phyloP scores from a whole-genome alignment of 37 sponge, comb jelly and placozoan genomes.

The Cladorhizidae sp. region DNA sequence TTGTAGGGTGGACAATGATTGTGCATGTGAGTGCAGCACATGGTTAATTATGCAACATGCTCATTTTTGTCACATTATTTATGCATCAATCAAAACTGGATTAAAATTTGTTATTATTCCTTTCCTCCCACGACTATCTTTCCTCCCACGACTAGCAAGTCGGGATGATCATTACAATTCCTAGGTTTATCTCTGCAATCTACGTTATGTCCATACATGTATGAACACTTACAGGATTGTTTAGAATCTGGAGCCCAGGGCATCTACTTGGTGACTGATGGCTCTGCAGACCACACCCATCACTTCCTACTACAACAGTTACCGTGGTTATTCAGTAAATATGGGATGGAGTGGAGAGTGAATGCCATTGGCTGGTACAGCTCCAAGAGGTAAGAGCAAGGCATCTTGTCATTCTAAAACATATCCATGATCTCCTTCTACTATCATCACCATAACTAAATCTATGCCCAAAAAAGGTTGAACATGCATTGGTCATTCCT shows the following conservation, averaged over 20 bases:
- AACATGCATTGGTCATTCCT: too few relatives aligned
- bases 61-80: too few relatives aligned
- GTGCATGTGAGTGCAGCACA: too few relatives aligned
- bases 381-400: slow-evolving; percentile 5
- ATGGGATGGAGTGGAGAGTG: slow-evolving; percentile 32
- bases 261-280: slow-evolving; percentile 51
- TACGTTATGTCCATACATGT: background rate
- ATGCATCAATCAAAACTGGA: too few relatives aligned
- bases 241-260: slow-evolving; percentile 22
- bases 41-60: too few relatives aligned
- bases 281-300: slow-evolving; percentile 38
- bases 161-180: too few relatives aligned
- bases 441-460: too few relatives aligned
- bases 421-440: too few relatives aligned
- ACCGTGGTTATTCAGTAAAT: background rate
- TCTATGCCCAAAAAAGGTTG: too few relatives aligned
- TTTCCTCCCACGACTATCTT: background rate
- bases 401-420: too few relatives aligned
- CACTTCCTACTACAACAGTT: slow-evolving; percentile 43
- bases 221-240: slow-evolving; percentile 6
- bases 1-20: too few relatives aligned
- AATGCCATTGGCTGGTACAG: slow-evolving; percentile 36
- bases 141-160: too few relatives aligned
- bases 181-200: background rate
- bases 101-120: background rate